Evolutionary conservation across 2,888 invertebrate genomes (phyloP).

Genomic region (Xylota sylvarum): DNA sequence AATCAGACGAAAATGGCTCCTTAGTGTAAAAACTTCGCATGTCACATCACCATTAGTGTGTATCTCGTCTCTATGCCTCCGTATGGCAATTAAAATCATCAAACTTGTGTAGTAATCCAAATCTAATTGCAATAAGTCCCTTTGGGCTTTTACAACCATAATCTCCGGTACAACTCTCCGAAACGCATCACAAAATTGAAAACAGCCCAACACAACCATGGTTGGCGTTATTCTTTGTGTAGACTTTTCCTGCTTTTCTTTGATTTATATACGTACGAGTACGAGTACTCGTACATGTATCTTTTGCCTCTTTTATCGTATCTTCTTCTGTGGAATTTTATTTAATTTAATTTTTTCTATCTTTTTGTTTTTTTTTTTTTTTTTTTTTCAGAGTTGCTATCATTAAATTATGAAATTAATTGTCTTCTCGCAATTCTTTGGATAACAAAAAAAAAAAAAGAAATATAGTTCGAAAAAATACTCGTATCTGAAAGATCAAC

Average conservation of each 20-base stretch:
- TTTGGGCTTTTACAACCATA: not conserved
- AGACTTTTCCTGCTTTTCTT: slow-evolving; percentile 49
- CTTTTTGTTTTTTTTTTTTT: no score
- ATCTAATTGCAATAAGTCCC: slow-evolving; percentile 23
- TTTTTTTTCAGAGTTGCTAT: slow-evolving; percentile 57
- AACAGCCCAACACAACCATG: slow-evolving; percentile 10
- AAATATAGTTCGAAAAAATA: no score
- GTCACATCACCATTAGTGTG: slow-evolving; percentile 20
- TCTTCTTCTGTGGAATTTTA: slow-evolving; percentile 18
- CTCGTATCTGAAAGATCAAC: slow-evolving; percentile 25
- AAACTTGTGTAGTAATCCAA: slow-evolving; percentile 20
- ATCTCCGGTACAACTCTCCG: slow-evolving; percentile 5
- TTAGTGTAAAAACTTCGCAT: not conserved
- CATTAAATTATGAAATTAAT: slow-evolving; percentile 65
- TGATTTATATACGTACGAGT: slow-evolving; percentile 34
- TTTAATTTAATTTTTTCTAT: slow-evolving; percentile 51
- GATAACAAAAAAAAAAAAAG: slow-evolving; percentile 43
- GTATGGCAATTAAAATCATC: slow-evolving; percentile 18
- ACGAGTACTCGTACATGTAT: no score
- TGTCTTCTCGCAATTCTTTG: slow-evolving; percentile 53
- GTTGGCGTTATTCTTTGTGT: slow-evolving; percentile 28
- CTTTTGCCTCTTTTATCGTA: not conserved
- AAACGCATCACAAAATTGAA: slow-evolving; percentile 61
- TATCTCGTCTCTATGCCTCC: not conserved
- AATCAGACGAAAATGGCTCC: no score